Base-by-base conservation (phyloP, 2,888 invertebrate species). In the Terebella lapidaria region DNA sequence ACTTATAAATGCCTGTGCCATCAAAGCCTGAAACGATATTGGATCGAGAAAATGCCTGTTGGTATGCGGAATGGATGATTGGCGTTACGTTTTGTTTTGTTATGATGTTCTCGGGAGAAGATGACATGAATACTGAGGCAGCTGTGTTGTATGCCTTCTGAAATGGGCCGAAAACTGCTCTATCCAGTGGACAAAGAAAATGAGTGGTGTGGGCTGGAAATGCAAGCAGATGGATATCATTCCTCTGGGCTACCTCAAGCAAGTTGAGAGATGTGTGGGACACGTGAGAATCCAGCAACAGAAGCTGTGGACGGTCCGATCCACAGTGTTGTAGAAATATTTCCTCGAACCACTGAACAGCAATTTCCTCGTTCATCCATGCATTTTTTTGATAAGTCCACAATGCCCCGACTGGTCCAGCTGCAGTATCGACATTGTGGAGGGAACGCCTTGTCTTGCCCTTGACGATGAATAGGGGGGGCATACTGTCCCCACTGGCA, bases 311-410 rank as follows among this genome's bases (percentile, higher is more conserved):
- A n/a, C 71, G 57, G 30, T 61, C 59, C 5, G 60, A 42, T 20
- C 68, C 68, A 59, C 70, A 70, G 59, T 65, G 24, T 4, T 51
- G 49, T 15, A 70, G 46, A 49, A 68, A 71, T 0, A 70, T 58
- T 1, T 64, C 52, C 5, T 49, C 20, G 53, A 70, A 70, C 70
- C 69, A 70, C 35, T 63, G 54, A n/a, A 62, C 61, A 1, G 68
- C 67, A 1, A 71, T 54, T 1, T 59, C 60, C 29, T 67, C 65
- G 1, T 56, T 49, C 61, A 71, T 70, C 67, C 69, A 71, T 1
- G 65, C 67, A 5, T 68, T 71, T 3, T 58, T 52, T 28, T 69
- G 68, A 55, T 52, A 67, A 10, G 57, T 54, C 65, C 65, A 69
- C 1, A 59, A 25, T 0, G 67, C 54, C 3, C 65, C 64, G 5